These are phyloP conservation scores for Percopsis transmontana DNA, from an alignment of 2,113 vertebrate genomes.

Conservation along the genomic window DNA sequence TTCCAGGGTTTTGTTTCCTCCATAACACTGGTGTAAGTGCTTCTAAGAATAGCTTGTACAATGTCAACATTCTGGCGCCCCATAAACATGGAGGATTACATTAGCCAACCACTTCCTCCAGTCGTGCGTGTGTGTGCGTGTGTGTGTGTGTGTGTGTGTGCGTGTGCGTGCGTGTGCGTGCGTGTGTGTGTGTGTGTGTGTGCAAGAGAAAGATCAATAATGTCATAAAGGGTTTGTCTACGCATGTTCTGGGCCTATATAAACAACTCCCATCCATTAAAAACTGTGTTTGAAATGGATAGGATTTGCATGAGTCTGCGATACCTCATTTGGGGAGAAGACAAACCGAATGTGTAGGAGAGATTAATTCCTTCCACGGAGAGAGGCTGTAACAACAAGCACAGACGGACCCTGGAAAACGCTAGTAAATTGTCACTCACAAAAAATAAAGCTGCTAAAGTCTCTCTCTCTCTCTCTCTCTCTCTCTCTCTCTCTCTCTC, in stretches of 20 bases:
- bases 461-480: slow-evolving; percentile 4
- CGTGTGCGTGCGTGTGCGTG: neutral
- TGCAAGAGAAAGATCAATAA: neutral
- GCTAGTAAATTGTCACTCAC: slow-evolving; percentile 33
- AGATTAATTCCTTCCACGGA: too few species aligned
- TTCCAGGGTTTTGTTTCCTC: neutral
- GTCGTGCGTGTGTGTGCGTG: neutral
- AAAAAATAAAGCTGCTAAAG: slow-evolving; percentile 42
- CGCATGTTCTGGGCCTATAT: neutral
- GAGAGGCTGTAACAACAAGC: too few species aligned
- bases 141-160: neutral
- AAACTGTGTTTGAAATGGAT: neutral
- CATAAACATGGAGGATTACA: slow-evolving; percentile 53
- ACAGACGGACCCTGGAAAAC: slow-evolving; percentile 8
- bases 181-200: neutral
- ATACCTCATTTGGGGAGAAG: too few species aligned
- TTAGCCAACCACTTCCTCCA: slow-evolving; percentile 43
- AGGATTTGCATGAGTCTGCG: too few species aligned
- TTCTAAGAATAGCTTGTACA: slow-evolving; percentile 54
- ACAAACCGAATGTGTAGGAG: too few species aligned
- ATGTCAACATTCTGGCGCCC: slow-evolving; percentile 54
- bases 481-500: slow-evolving; percentile 10
- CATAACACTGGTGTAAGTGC: slow-evolving; percentile 29
- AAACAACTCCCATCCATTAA: neutral
- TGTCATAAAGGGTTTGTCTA: too few species aligned